phyloP scores from a whole-genome alignment of 2,113 vertebrate genomes.

The Addax nasomaculatus region DNA sequence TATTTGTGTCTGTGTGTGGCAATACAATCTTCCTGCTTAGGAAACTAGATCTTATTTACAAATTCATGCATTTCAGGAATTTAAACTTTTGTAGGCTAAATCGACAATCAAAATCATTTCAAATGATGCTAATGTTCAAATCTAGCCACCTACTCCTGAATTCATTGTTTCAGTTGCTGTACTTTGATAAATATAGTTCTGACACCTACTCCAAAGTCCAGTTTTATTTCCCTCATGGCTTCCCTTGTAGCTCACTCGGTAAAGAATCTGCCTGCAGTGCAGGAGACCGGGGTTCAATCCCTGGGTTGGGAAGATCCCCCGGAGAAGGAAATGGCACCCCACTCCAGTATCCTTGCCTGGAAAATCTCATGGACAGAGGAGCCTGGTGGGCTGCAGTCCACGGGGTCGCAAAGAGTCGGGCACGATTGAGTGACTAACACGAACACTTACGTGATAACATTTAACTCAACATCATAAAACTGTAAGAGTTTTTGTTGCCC shows the following conservation, averaged over 20 bases:
- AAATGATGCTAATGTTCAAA: not conserved
- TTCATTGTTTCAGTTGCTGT: not conserved
- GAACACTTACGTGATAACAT: not conserved
- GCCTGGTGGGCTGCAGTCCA: no score
- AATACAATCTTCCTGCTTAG: not conserved
- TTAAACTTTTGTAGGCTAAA: not conserved
- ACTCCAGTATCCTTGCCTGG: no score
- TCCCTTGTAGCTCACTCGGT: no score
- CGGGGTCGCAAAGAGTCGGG: no score
- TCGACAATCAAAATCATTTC: not conserved
- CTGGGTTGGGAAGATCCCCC: no score
- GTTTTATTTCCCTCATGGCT: not conserved
- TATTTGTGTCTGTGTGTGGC: not conserved
- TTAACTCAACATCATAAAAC: not conserved
- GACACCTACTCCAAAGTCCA: not conserved
- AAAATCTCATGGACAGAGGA: no score
- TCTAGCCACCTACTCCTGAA: not conserved
- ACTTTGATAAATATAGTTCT: not conserved
- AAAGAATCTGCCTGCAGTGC: no score
- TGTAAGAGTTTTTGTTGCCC: not conserved
- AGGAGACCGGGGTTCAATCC: no score
- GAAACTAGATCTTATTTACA: not conserved
- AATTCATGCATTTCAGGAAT: not conserved
- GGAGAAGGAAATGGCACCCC: no score
- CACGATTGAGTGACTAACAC: no score